Percentiles rank a stretch among this genome's conserved stretches.
These are phyloP conservation scores for Rhea americana DNA, from an alignment of 2,113 vertebrate species.

Conservation along the genomic window DNA sequence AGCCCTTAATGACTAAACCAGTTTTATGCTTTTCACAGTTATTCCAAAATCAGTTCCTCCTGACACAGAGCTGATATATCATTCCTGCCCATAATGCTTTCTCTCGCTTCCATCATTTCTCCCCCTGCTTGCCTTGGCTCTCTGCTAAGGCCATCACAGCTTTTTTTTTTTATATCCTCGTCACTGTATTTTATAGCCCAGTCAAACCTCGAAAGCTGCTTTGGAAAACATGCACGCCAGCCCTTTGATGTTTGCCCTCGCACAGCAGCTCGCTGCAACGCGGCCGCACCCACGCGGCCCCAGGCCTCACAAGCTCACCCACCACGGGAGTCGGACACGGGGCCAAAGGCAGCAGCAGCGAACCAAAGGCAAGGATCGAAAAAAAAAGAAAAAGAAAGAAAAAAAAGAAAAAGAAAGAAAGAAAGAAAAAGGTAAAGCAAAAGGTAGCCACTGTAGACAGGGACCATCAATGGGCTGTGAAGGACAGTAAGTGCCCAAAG, in stretches of 20 bases:
- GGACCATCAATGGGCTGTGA: fast-evolving
- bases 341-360: neutral
- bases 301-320: neutral
- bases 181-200: constrained; percentile 46
- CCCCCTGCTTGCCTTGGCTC: constrained; percentile 56
- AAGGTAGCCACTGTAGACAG: neutral
- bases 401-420: neutral
- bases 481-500: neutral
- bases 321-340: neutral
- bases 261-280: constrained; percentile 28
- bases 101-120: constrained; percentile 33
- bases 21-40: constrained; percentile 63
- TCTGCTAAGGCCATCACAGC: constrained; percentile 73
- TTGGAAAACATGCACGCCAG: constrained; percentile 28
- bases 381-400: neutral
- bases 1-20: constrained; percentile 54
- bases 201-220: constrained; percentile 65
- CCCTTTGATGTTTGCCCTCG: constrained; percentile 53
- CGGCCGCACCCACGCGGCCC: neutral
- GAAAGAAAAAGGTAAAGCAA: neutral
- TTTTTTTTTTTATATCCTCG: constrained; percentile 64
- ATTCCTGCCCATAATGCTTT: constrained; percentile 1
- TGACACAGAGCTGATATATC: constrained; percentile 48
- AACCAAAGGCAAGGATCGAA: neutral
- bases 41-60: constrained; percentile 56